Percentiles rank a stretch among this genome's conserved stretches.
These are phyloP conservation scores for Schrankia costaestrigalis DNA, from an alignment of 2,888 invertebrate species.

Conservation along the genomic window DNA sequence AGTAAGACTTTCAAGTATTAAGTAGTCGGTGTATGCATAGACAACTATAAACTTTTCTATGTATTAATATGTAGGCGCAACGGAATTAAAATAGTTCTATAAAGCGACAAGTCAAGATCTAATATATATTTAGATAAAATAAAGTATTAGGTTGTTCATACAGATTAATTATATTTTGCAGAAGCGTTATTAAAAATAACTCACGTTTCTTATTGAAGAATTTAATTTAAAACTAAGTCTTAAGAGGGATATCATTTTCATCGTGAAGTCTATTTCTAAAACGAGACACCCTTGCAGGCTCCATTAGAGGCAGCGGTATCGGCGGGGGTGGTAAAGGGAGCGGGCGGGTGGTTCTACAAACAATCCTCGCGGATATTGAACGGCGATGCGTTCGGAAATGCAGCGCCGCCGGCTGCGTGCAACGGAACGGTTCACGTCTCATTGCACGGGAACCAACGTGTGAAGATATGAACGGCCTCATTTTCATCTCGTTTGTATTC, in stretches of 20 bases:
- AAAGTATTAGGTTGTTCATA: too few species aligned
- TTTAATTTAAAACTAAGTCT: slow-evolving; percentile 31
- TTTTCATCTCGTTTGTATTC: slow-evolving; percentile 61
- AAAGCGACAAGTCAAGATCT: too few species aligned
- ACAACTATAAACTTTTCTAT: too few species aligned
- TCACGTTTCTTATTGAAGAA: slow-evolving; percentile 13
- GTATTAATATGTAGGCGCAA: too few species aligned
- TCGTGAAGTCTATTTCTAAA: slow-evolving; percentile 61
- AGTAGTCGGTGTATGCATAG: too few species aligned
- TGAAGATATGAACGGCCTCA: slow-evolving; percentile 65
- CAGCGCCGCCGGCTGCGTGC: slow-evolving; percentile 65
- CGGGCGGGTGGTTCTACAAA: slow-evolving; percentile 60
- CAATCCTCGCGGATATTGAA: slow-evolving; percentile 79
- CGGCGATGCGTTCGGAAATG: slow-evolving; percentile 77
- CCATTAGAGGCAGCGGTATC: slow-evolving; percentile 51
- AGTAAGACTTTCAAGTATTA: too few species aligned
- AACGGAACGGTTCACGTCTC: slow-evolving; percentile 57
- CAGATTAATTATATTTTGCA: too few species aligned
- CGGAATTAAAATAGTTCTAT: too few species aligned
- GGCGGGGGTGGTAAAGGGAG: slow-evolving; percentile 33
- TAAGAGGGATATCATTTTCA: slow-evolving; percentile 33
- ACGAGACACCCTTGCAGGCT: slow-evolving; percentile 50
- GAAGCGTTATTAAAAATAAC: slow-evolving; percentile 10
- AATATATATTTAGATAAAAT: too few species aligned
- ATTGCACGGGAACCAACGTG: slow-evolving; percentile 60